phyloP scores from a whole-genome alignment of 2,113 vertebrate species.

The Bucco capensis region DNA sequence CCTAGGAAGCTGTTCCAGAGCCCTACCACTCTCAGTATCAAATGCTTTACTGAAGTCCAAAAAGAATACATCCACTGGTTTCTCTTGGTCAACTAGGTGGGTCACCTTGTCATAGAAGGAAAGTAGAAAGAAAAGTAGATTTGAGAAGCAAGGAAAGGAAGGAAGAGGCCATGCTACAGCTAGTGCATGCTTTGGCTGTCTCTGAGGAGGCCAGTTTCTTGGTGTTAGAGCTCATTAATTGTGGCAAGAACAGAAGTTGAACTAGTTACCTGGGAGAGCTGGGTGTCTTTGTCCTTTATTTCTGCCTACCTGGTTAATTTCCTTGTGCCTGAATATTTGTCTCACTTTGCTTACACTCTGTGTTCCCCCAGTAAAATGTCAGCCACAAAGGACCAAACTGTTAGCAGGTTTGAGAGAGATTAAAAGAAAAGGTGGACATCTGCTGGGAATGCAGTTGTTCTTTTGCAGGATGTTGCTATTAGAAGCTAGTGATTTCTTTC shows the following conservation, averaged over 20 bases:
- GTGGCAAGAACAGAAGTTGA: not conserved
- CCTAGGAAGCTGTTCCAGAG: too few relatives aligned
- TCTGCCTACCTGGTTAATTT: not conserved
- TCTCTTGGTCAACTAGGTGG: too few relatives aligned
- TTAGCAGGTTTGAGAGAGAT: not conserved
- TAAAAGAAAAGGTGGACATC: not conserved
- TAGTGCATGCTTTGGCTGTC: not conserved
- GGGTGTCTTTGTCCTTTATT: not conserved
- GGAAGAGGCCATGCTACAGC: not conserved
- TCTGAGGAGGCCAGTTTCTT: not conserved
- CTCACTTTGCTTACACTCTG: rapidly evolving
- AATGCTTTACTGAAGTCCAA: too few relatives aligned
- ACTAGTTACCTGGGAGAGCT: not conserved
- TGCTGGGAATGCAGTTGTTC: not conserved
- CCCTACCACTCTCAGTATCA: too few relatives aligned
- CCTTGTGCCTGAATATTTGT: not conserved
- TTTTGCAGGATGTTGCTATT: not conserved
- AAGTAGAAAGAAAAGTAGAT: too few relatives aligned
- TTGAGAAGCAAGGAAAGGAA: too few relatives aligned
- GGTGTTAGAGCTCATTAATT: not conserved
- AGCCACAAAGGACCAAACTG: not conserved
- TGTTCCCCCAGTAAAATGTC: not conserved
- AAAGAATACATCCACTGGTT: too few relatives aligned
- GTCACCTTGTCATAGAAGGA: too few relatives aligned
- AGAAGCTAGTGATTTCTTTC: not conserved